phyloP scores from a whole-genome alignment of 2,797 vertebrate species.

The Eutrigla gurnardus region DNA sequence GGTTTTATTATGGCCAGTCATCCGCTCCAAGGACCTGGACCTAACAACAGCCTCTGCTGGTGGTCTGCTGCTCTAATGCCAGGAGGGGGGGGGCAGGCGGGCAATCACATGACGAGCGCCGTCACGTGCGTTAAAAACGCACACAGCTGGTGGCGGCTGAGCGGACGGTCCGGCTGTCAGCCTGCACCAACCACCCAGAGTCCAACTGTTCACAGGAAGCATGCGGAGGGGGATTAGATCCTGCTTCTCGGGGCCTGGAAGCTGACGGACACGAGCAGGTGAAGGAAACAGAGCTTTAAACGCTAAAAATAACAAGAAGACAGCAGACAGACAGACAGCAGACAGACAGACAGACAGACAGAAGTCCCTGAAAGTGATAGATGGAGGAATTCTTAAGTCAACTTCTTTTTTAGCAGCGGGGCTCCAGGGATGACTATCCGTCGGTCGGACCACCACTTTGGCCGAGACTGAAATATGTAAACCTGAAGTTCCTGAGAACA shows the following conservation, averaged over 20 bases:
- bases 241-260: conserved; percentile 32
- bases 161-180: conserved; percentile 56
- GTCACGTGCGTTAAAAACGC: conserved; percentile 56
- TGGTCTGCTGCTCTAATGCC: conserved; percentile 64
- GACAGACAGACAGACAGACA: conserved; percentile 44
- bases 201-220: conserved; percentile 63
- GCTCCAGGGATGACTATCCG: background rate
- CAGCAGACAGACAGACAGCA: conserved; percentile 47
- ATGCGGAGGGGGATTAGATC: conserved; percentile 51
- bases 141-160: conserved; percentile 52
- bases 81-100: conserved; percentile 9
- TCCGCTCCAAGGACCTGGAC: conserved; percentile 55
- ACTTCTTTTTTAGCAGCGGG: conserved; percentile 2
- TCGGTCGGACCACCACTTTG: background rate
- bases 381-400: conserved; percentile 45
- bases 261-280: conserved; percentile 74
- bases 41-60: conserved; percentile 60
- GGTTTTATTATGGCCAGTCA: conserved; percentile 42
- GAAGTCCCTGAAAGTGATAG: conserved; percentile 47
- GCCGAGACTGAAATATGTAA: conserved; percentile 18
- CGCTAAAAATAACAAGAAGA: conserved; percentile 67
- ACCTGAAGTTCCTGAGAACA: background rate
- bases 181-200: conserved; percentile 33
- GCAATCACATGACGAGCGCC: conserved; percentile 66
- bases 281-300: conserved; percentile 61